These are phyloP conservation scores for Rhagonycha lutea DNA, from an alignment of 2,888 invertebrate species.

Conservation along the genomic window DNA sequence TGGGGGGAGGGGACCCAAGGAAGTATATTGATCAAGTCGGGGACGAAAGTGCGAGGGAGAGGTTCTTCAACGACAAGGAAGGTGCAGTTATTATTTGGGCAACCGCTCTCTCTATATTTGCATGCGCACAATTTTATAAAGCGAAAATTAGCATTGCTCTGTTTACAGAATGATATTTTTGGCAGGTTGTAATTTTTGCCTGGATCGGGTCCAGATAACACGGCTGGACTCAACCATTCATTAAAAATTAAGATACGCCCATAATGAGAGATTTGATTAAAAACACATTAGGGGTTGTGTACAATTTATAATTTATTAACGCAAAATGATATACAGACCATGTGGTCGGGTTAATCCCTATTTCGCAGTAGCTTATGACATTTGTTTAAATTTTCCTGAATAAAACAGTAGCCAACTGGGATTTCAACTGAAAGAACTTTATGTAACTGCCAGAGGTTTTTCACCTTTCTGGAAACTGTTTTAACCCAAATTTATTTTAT, in stretches of 20 bases:
- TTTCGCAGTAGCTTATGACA: constrained; percentile 28
- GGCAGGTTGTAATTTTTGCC: constrained; percentile 15
- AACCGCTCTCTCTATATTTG: constrained; percentile 51
- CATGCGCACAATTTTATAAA: constrained; percentile 50
- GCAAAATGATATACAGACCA: constrained; percentile 34
- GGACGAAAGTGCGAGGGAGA: constrained; percentile 44
- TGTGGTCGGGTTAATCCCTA: constrained; percentile 35
- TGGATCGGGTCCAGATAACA: constrained; percentile 25
- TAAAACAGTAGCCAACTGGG: constrained; percentile 31
- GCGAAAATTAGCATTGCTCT: constrained; percentile 48
- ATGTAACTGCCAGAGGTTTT: constrained; percentile 22
- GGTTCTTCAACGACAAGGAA: constrained; percentile 43
- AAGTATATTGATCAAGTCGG: constrained; percentile 57
- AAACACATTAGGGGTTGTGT: constrained; percentile 53
- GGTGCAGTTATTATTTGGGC: constrained; percentile 55
- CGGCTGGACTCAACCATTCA: constrained; percentile 42
- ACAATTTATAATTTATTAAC: constrained; percentile 43
- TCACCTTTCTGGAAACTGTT: neutral
- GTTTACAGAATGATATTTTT: constrained; percentile 15
- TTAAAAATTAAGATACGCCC: constrained; percentile 55
- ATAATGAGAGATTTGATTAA: constrained; percentile 57
- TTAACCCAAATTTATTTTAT: neutral
- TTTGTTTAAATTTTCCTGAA: constrained; percentile 30
- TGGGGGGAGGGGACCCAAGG: constrained; percentile 61
- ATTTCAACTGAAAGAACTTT: constrained; percentile 28